Base-by-base conservation (phyloP, 2,888 invertebrate species). In the Cheilosia impressa region DNA sequence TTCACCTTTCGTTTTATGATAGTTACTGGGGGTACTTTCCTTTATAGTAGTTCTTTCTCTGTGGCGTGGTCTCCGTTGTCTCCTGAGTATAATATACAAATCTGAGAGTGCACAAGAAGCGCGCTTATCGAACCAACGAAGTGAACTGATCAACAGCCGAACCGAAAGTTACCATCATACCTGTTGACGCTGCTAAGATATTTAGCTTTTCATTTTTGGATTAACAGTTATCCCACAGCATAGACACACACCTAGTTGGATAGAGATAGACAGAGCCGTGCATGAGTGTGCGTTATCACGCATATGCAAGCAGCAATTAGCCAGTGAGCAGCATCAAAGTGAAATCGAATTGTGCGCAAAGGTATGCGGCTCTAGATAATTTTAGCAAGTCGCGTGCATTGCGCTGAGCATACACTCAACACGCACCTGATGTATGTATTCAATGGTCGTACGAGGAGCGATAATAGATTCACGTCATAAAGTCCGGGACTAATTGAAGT, bases 131-230 rank as follows among this genome's bases (percentile, higher is more conserved):
- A 77, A 76, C 76, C 72, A 81, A 81, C 85, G 81, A 85, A 72
- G 85, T 81, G 77, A 76, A 81, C 85, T 85, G 85, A 85, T 85
- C 81, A 85, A 85, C 81, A 85, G 85, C 50, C 85, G 71, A 85
- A 72, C 85, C 68, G 85, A 85, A 85, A 85, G 85, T 85, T 85
- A 85, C 85, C 85, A 85, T 53, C 85, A 81, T 85, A 85, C 85
- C 85, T 85, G 85, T 85, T 85, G 85, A 81, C 71, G 85, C 66
- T 68, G 76, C 71, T 76, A 76, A 77, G 85, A 68, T 85, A 85
- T 85, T 85, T 81, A 80, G 85, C 62, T 85, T 85, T 85, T 85
- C 77, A 81, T 81, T 85, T 80, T 81, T 77, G 81, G 71, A 85
- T 85, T 80, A 85, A 85, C 85, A 76, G 85, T 85, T 85, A 85